A percentile compares a stretch with the other conserved stretches of the same genome.
These are phyloP conservation scores for Lateolabrax maculatus DNA, from an alignment of 2,797 vertebrate genomes.

Conservation along the genomic window DNA sequence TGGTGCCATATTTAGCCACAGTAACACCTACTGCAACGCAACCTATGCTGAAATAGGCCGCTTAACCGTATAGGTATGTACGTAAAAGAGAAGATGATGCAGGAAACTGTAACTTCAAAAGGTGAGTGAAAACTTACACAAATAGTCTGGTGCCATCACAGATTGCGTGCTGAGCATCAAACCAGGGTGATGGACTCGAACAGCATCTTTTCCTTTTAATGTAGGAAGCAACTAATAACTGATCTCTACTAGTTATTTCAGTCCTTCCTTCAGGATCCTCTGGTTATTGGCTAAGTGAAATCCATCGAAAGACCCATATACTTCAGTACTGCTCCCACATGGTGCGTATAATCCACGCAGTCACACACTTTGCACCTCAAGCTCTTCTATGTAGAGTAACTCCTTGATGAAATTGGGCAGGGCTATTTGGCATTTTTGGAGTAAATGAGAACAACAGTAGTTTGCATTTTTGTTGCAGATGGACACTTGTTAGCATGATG, in stretches of 20 bases:
- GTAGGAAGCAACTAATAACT: conserved; percentile 9
- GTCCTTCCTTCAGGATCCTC: conserved; percentile 30
- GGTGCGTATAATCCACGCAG: conserved; percentile 33
- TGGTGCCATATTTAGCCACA: conserved; percentile 39
- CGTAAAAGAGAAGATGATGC: not conserved
- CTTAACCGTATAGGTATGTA: not conserved
- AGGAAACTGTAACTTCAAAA: conserved; percentile 7
- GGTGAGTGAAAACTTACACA: conserved; percentile 11
- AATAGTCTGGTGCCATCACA: conserved; percentile 8
- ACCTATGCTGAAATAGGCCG: conserved; percentile 3
- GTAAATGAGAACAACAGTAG: not conserved
- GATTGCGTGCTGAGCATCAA: conserved; percentile 4
- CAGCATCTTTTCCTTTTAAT: conserved; percentile 11
- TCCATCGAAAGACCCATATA: conserved; percentile 50
- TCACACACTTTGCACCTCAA: conserved; percentile 15
- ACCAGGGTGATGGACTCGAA: not conserved
- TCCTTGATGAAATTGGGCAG: conserved; percentile 5
- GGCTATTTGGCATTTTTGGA: conserved; percentile 50
- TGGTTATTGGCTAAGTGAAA: conserved; percentile 59
- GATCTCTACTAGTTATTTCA: conserved; percentile 35
- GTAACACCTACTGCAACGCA: conserved; percentile 34
- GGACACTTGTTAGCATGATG: conserved; percentile 27
- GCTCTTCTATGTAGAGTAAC: conserved; percentile 2
- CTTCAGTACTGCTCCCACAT: conserved; percentile 40
- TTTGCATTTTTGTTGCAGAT: conserved; percentile 26